phyloP scores from a whole-genome alignment of 2,797 vertebrate genomes.

The Loris lydekkerianus region DNA sequence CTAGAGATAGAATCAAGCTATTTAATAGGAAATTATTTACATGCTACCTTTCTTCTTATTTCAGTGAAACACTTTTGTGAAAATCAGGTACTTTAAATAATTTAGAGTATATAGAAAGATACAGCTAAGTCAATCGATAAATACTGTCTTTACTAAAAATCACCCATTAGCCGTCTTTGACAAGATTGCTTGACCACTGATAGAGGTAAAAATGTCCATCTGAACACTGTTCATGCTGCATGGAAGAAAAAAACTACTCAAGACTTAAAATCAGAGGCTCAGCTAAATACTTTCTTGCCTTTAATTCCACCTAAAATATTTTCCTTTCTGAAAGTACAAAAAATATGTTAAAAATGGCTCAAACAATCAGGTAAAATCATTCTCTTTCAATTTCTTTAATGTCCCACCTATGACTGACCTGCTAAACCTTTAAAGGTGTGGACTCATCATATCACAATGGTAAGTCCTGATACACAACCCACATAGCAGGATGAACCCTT shows the following conservation, averaged over 20 bases:
- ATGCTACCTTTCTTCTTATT: background rate
- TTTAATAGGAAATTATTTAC: conserved; percentile 45
- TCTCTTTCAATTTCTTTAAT: conserved; percentile 35
- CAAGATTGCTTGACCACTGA: background rate
- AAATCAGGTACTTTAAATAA: conserved; percentile 33
- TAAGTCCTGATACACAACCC: background rate
- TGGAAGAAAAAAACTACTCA: conserved; percentile 17
- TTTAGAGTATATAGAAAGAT: conserved; percentile 32
- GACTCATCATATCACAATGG: background rate
- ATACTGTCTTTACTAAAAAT: conserved; percentile 7
- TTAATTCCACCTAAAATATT: conserved; percentile 49
- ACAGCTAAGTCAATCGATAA: background rate
- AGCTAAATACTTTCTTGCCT: conserved; percentile 29
- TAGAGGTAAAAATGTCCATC: background rate
- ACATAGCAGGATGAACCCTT: conserved; percentile 14
- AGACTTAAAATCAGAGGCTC: background rate
- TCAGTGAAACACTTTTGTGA: conserved; percentile 40
- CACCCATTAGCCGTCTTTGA: conserved; percentile 4
- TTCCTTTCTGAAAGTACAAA: background rate
- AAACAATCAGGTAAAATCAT: background rate
- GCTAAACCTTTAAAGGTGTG: conserved; percentile 6
- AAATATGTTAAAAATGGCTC: background rate
- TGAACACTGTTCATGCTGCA: background rate
- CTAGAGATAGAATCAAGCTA: background rate
- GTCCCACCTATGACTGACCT: background rate